Base-by-base conservation (phyloP, 2,888 invertebrate genomes). In the Drosophila diplacantha region DNA sequence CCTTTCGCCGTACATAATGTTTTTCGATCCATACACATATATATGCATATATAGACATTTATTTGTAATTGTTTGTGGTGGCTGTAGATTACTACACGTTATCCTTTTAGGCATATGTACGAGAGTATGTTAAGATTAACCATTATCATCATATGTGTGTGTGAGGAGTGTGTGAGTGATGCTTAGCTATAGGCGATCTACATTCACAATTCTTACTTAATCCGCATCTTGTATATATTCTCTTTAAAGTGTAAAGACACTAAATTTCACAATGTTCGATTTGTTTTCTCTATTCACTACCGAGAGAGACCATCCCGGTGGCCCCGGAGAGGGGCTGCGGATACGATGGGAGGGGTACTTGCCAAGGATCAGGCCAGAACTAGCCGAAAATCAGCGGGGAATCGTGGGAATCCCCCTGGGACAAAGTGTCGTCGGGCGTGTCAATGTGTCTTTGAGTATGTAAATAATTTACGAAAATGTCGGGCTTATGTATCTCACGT, bases 161-260 rank as follows among this genome's bases (percentile, higher is more conserved):
- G 53, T 38, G 11, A 56, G 32, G 29, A 39, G 55, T 47, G 61
- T 69, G 61, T 63, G 47, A 55, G 60, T 72, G 57, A 64, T 72
- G 62, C 74, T 72, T 66, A 75, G 66, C 44, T 61, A 50, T 56
- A 43, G 65, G 73, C 69, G 58, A 37, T 66, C 75, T 76, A 72
- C 76, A 64, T 69, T 66, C 69, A 73, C 64, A 72, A 64, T 59
- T 65, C 62, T 80, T 75, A 69, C 73, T 69, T 73, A 72, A 50
- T 66, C 35, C 46, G 18, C 46, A 5, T 49, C 52, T 62, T 66
- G 37, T 55, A 62, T 65, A 51, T 56, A 57, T 63, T 66, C 68
- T 77, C 79, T 82, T 83, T 82, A 80, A 83, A 83, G 84, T 84
- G 81, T 84, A 83, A 85, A 85, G 84, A 85, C 85, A 85, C 85